phyloP scores from a whole-genome alignment of 2,888 invertebrate genomes.

The Lucinisca nassula region DNA sequence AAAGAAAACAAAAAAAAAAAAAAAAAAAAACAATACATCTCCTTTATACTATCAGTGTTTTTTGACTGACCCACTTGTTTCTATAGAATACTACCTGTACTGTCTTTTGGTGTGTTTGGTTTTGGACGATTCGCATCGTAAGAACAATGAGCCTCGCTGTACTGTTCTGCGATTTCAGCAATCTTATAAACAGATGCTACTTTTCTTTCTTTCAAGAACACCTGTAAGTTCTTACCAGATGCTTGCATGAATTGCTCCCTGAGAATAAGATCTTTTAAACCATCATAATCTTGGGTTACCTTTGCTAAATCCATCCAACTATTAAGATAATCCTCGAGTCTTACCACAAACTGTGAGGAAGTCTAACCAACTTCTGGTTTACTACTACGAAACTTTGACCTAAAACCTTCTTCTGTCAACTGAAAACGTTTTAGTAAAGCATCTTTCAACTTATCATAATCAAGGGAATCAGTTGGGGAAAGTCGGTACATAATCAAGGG shows the following conservation, averaged over 20 bases:
- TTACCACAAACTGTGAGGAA: slow-evolving; percentile 23
- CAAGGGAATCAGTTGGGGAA: too few species aligned
- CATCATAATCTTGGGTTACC: background rate
- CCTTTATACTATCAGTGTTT: too few species aligned
- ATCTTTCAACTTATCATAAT: slow-evolving; percentile 17
- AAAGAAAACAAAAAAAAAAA: too few species aligned
- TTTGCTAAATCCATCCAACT: slow-evolving; percentile 45
- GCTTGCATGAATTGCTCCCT: slow-evolving; percentile 37
- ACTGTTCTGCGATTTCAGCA: background rate
- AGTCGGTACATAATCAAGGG: too few species aligned
- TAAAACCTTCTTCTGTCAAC: slow-evolving; percentile 37
- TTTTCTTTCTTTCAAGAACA: slow-evolving; percentile 30
- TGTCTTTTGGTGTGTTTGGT: too few species aligned
- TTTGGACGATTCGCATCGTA: background rate
- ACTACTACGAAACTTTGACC: slow-evolving; percentile 21
- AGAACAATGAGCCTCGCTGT: background rate
- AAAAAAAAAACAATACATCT: too few species aligned
- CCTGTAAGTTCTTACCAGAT: slow-evolving; percentile 8
- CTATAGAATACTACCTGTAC: too few species aligned
- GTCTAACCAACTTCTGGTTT: slow-evolving; percentile 40
- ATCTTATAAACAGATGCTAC: background rate
- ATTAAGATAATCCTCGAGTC: slow-evolving; percentile 23
- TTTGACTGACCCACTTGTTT: too few species aligned
- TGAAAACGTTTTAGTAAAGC: slow-evolving; percentile 30
- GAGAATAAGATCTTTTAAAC: slow-evolving; percentile 33